Evolutionary conservation across 2,113 vertebrate genomes (phyloP).

Genomic region (Melierax canorus): DNA sequence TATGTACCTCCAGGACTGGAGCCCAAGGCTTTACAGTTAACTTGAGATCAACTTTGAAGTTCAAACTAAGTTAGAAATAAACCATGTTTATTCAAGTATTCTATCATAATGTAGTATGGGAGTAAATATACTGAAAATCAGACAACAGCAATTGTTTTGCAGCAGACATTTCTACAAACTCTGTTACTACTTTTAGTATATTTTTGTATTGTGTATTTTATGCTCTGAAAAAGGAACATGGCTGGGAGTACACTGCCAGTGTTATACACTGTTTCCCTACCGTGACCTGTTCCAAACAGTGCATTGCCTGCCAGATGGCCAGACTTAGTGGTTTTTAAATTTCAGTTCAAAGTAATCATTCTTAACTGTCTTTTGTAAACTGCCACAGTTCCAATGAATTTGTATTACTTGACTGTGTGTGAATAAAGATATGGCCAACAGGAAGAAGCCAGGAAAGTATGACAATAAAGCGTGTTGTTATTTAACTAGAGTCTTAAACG

Average conservation of each 20-base stretch:
- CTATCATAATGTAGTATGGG: neutral
- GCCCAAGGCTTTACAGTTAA: neutral
- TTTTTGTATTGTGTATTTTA: constrained; percentile 21
- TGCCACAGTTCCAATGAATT: constrained; percentile 13
- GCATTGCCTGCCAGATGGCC: neutral
- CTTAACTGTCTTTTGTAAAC: constrained; percentile 3
- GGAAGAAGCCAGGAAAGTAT: neutral
- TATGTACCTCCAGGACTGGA: neutral
- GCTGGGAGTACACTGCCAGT: neutral
- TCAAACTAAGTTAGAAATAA: neutral
- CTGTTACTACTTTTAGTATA: neutral
- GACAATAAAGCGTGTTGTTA: neutral
- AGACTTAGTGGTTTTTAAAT: neutral
- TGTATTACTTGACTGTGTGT: neutral
- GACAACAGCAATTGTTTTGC: constrained; percentile 53
- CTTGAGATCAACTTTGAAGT: neutral
- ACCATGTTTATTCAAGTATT: neutral
- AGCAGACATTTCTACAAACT: constrained; percentile 23
- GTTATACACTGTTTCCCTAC: neutral
- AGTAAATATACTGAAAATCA: neutral
- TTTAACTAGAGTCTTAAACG: neutral
- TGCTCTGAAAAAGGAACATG: neutral
- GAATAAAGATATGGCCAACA: neutral
- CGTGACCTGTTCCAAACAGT: neutral
- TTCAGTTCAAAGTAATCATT: constrained; percentile 4